Conservation (phyloP, 2,888 invertebrate species). For the Melieria crassipennis region DNA sequence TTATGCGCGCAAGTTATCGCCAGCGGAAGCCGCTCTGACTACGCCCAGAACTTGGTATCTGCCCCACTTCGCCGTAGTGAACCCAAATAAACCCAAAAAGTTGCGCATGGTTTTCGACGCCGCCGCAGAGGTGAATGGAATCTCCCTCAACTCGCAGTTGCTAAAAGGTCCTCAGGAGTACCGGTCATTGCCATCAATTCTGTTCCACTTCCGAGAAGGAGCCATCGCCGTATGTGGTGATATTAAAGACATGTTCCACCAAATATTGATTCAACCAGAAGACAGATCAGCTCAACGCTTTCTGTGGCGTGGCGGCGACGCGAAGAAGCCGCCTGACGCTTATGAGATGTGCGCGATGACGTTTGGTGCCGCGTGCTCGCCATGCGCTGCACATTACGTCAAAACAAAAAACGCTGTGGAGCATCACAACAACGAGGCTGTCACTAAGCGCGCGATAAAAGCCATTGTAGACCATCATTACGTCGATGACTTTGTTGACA, state of each 20-base stretch:
- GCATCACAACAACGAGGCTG: not conserved
- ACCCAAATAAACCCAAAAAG: slow-evolving; percentile 49
- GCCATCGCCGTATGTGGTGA: slow-evolving; percentile 48
- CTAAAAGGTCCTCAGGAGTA: slow-evolving; percentile 55
- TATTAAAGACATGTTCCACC: slow-evolving; percentile 34
- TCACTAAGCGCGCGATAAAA: slow-evolving; percentile 26
- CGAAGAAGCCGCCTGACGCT: not conserved
- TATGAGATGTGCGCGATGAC: slow-evolving; percentile 13
- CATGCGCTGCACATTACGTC: not conserved
- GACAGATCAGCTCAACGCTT: slow-evolving; percentile 53
- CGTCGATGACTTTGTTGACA: slow-evolving; percentile 40
- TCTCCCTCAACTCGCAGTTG: slow-evolving; percentile 38
- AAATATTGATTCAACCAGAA: slow-evolving; percentile 42
- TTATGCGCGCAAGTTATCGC: slow-evolving; percentile 20
- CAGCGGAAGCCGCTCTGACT: slow-evolving; percentile 23
- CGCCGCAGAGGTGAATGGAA: slow-evolving; percentile 48
- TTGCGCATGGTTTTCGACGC: slow-evolving; percentile 53
- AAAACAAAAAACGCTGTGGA: slow-evolving; percentile 5
- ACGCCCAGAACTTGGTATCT: slow-evolving; percentile 45
- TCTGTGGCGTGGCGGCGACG: slow-evolving; percentile 46
- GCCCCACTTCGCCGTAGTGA: slow-evolving; percentile 44
- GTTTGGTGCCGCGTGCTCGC: slow-evolving; percentile 3
- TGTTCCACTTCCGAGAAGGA: slow-evolving; percentile 55
- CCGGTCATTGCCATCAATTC: slow-evolving; percentile 51
- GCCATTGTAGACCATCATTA: slow-evolving; percentile 32